Conservation (phyloP, 1,140 invertebrate species). For the Lepeophtheirus salmonis region DNA sequence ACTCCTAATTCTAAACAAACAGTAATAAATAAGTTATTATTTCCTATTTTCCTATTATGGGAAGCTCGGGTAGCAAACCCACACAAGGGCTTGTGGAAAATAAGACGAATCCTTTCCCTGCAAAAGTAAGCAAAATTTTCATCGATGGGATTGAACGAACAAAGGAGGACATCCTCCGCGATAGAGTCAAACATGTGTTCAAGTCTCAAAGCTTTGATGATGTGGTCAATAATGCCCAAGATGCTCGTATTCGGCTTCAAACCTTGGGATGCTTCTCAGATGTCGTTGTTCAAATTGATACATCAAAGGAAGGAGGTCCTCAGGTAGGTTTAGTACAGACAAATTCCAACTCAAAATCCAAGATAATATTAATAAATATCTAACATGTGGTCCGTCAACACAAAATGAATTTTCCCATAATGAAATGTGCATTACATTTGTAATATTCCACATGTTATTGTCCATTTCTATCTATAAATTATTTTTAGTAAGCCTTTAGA, state of each 20-base stretch:
- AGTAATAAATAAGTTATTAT: background rate
- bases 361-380: no score
- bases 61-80: background rate
- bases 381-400: no score
- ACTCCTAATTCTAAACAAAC: background rate
- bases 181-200: slow-evolving; percentile 48
- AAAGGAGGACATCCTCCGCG: slow-evolving; percentile 58
- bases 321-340: slow-evolving; percentile 56
- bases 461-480: no score
- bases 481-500: no score
- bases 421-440: no score
- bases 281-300: slow-evolving; percentile 59
- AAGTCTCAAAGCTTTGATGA: slow-evolving; percentile 38
- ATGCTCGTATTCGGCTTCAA: slow-evolving; percentile 46
- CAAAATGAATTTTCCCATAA: no score
- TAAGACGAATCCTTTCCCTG: slow-evolving; percentile 30
- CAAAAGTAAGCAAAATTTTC: slow-evolving; percentile 52
- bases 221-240: slow-evolving; percentile 31
- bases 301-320: slow-evolving; percentile 45
- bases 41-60: background rate
- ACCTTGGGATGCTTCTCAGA: slow-evolving; percentile 58
- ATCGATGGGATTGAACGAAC: slow-evolving; percentile 59
- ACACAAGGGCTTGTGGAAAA: background rate
- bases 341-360: background rate
- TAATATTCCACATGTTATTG: no score